Base-by-base conservation (phyloP, 2,888 invertebrate genomes). In the Geotrupes spiniger region DNA sequence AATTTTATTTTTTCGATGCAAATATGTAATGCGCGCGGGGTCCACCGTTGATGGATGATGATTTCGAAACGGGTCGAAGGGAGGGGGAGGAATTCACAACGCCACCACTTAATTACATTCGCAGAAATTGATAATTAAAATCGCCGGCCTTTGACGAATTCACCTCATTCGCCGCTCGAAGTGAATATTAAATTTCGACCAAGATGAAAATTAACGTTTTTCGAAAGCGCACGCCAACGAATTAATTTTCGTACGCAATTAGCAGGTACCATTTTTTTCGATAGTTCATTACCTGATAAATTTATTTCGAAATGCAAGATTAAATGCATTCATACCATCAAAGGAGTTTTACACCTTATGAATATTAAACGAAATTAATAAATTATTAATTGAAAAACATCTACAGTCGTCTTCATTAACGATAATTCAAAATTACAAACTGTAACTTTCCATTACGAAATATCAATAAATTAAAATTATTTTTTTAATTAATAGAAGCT, bases 1-100 rank as follows among this genome's bases (percentile, higher is more conserved):
- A 80, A 80, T 81, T 82, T 81, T 70, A 69, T 65, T 61, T 56
- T 70, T 69, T 63, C 63, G 59, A 62, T 60, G 67, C 63, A 66
- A 70, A 71, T 70, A 69, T 66, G 65, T 66, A 68, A 64, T 65
- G 64, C 58, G 59, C 63, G 36, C 27, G 21, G 37, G 29, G 39
- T 29, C 10, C 39, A 12, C 26, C 39, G 11, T 28, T 67, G 65
- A 67, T 68, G 65, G 63, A 68, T 68, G 68, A 61, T 62, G 62
- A 56, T 54, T 56, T 55, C 58, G 55, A 52, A 57, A 56, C 53
- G 62, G 60, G 56, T 52, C 33, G 17, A 11, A 33, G 43, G 25
- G 21, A 15, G 41, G 26, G 27, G 27, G 15, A 15, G 15, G 41
- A 15, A 41, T 41, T 12, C 26, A 26, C 41, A 12, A 50, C 55